Evolutionary conservation across 2,888 invertebrate genomes (phyloP), one percentile per base, ranked within the genome.

Genomic region (Ditula angustiorana): DNA sequence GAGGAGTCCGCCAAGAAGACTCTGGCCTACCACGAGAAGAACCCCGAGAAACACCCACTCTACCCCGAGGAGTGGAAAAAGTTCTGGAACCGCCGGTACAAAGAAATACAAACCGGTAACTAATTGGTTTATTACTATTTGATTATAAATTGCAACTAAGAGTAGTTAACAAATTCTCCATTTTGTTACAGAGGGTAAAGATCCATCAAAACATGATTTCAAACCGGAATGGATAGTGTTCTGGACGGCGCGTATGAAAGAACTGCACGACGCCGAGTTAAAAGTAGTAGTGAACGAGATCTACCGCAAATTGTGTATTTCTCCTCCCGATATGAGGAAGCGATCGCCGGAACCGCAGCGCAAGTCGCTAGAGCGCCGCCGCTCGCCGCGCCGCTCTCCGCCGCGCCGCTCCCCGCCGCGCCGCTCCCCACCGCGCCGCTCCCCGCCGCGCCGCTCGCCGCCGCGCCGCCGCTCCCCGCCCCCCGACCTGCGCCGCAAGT

Each of bases 31-130:
- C 96, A 96, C 79, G 96, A 97, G 79, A 96, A 96, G 78, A 96
- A 96, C 78, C 98, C 98, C 0, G 97, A 98, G 80, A 97, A 97
- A 72, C 97, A 98, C 87, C 97, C 97, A 0, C 94, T 96, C 2
- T 98, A 98, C 82, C 96, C 96, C 0, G 96, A 97, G 50, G 98
- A 98, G 80, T 98, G 98, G 98, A 97, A 97, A 79, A 95, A 95
- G 79, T 97, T 97, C 82, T 98, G 97, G 97, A 97, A 97, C 82
- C 93, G 94, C 8, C 94, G 97, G 0, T 97, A 96, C 81, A 96
- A 96, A 80, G 96, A 97, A 83, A 87, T 97, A 57, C 96, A 96
- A 80, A 87, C 93, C n/a, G 92, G 94, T 90, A 68, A n/a, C n/a
- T n/a, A n/a, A 8, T 46, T 19, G 24, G n/a, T 52, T 4, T 11